These are phyloP conservation scores for Ctenodactylus gundi DNA, from an alignment of 2,113 vertebrate species.

Conservation along the genomic window DNA sequence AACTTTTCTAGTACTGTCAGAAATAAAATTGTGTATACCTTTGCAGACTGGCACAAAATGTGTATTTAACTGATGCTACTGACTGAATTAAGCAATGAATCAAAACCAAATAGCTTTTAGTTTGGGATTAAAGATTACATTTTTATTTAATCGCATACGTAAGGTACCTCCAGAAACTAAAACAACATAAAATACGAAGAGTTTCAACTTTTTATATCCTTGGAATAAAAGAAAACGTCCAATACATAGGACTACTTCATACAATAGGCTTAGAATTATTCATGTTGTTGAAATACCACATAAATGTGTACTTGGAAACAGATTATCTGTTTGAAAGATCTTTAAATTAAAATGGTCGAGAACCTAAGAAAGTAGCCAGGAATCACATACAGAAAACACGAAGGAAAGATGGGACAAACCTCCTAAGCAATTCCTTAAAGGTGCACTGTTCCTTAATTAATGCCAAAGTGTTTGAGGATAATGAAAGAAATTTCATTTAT, in stretches of 20 bases:
- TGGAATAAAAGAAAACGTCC: background rate
- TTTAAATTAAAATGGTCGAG: background rate
- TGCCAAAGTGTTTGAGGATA: background rate
- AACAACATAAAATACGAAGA: background rate
- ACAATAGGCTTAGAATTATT: background rate
- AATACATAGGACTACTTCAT: background rate
- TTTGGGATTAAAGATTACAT: background rate
- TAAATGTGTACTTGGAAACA: background rate
- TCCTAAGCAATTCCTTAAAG: background rate
- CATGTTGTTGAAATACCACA: background rate
- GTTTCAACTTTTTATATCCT: background rate
- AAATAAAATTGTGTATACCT: background rate
- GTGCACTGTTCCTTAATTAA: background rate
- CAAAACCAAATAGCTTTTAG: background rate
- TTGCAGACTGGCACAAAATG: background rate
- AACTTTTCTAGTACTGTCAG: background rate
- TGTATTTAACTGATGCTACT: background rate
- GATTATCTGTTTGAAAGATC: background rate
- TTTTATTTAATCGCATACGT: background rate
- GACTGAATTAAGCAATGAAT: background rate
- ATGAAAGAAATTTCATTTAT: background rate
- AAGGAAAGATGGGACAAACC: background rate
- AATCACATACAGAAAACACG: background rate
- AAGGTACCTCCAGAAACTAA: background rate
- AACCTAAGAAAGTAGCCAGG: background rate